Conservation (phyloP, 2,113 vertebrate genomes). For the Clinocottus analis region DNA sequence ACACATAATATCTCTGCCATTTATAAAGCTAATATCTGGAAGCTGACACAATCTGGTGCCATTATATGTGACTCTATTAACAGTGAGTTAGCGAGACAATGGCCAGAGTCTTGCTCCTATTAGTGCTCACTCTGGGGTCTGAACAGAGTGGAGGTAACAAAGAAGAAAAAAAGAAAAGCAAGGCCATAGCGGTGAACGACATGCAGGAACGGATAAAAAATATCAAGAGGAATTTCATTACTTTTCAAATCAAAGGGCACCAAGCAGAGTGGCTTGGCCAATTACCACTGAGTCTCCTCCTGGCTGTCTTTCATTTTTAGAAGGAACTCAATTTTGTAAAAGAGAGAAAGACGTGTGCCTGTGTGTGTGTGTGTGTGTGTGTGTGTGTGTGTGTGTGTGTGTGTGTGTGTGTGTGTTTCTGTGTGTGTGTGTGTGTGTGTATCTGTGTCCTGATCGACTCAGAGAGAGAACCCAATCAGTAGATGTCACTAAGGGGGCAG, state of each 20-base stretch:
- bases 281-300: conserved; percentile 67
- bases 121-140: conserved; percentile 32
- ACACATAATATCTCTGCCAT: conserved; percentile 41
- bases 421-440: conserved; percentile 23
- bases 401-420: conserved; percentile 62
- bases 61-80: conserved; percentile 50
- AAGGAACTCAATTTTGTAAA: conserved; percentile 74
- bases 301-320: conserved; percentile 67
- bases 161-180: conserved; percentile 7
- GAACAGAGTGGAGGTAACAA: conserved; percentile 27
- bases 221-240: conserved; percentile 76
- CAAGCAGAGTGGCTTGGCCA: conserved; percentile 61
- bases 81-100: conserved; percentile 35
- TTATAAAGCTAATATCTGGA: conserved; percentile 60
- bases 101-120: conserved; percentile 30
- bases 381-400: conserved; percentile 29
- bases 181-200: conserved; percentile 29
- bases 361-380: conserved; percentile 44
- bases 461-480: conserved; percentile 80
- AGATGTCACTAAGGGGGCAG: conserved; percentile 77
- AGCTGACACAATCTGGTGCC: conserved; percentile 51
- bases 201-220: conserved; percentile 55
- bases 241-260: conserved; percentile 72
- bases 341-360: conserved; percentile 21
- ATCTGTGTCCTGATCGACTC: conserved; percentile 51